phyloP scores from a whole-genome alignment of 1,140 invertebrate genomes.

The Pararge aegeria region DNA sequence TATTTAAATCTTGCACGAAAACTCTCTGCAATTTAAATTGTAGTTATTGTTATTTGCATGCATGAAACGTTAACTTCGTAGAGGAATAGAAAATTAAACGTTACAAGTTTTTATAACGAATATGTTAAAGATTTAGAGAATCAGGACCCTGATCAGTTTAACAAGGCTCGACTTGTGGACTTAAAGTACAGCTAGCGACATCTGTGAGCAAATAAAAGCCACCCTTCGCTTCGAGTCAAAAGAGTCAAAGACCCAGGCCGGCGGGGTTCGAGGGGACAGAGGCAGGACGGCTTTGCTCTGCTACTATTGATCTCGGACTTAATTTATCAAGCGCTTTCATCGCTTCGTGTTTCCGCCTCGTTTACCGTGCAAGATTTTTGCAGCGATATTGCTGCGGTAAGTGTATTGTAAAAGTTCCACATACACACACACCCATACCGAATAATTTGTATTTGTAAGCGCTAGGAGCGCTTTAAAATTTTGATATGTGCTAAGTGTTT shows the following conservation, averaged over 20 bases:
- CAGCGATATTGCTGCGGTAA: conserved; percentile 29
- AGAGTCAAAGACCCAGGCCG: conserved; percentile 45
- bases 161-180: not conserved
- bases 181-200: not conserved
- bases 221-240: conserved; percentile 46
- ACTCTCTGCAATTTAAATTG: too few species aligned
- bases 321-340: conserved; percentile 28
- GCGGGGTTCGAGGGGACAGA: conserved; percentile 30
- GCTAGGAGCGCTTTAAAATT: not conserved
- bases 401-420: conserved; percentile 23
- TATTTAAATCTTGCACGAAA: too few species aligned
- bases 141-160: not conserved
- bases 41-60: too few species aligned
- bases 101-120: too few species aligned
- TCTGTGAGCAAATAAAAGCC: conserved; percentile 44
- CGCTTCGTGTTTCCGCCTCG: conserved; percentile 11
- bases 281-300: conserved; percentile 49
- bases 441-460: not conserved
- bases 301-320: conserved; percentile 54
- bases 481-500: not conserved
- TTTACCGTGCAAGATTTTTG: conserved; percentile 15
- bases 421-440: not conserved
- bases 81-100: too few species aligned
- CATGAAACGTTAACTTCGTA: too few species aligned
- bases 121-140: not conserved